Evolutionary conservation across 2,888 invertebrate genomes (phyloP).

Genomic region (Stictocephala bisonia): DNA sequence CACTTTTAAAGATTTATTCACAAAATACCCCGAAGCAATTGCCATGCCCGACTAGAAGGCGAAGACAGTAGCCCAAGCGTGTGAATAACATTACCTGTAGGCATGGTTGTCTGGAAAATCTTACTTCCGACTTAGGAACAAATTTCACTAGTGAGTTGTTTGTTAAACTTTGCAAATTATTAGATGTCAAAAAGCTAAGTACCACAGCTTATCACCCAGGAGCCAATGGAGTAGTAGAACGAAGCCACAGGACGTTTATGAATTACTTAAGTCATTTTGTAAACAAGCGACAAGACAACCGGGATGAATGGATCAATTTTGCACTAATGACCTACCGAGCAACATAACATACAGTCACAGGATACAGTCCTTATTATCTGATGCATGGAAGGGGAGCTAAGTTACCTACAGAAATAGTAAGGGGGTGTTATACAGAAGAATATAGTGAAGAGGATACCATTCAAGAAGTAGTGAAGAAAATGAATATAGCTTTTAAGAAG

Average conservation of each 20-base stretch:
- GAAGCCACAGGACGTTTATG: slow-evolving; percentile 6
- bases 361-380: neutral
- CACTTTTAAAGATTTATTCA: neutral
- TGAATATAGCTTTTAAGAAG: neutral
- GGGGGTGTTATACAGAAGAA: neutral
- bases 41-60: neutral
- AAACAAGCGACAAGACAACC: neutral
- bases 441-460: slow-evolving; percentile 14
- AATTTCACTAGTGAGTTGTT: slow-evolving; percentile 3
- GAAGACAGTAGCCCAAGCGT: neutral
- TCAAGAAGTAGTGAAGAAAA: neutral
- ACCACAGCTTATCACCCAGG: slow-evolving; percentile 4
- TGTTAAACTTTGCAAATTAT: neutral
- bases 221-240: slow-evolving; percentile 3
- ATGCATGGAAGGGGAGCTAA: neutral
- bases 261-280: slow-evolving; percentile 14
- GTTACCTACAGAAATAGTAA: slow-evolving; percentile 7
- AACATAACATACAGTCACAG: neutral
- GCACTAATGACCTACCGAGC: neutral
- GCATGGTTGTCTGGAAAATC: neutral
- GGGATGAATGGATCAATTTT: neutral
- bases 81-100: neutral
- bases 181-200: neutral
- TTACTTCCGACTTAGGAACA: neutral
- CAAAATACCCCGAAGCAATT: neutral